Conservation (phyloP, 1,140 invertebrate species). For the Hyphantria cunea region DNA sequence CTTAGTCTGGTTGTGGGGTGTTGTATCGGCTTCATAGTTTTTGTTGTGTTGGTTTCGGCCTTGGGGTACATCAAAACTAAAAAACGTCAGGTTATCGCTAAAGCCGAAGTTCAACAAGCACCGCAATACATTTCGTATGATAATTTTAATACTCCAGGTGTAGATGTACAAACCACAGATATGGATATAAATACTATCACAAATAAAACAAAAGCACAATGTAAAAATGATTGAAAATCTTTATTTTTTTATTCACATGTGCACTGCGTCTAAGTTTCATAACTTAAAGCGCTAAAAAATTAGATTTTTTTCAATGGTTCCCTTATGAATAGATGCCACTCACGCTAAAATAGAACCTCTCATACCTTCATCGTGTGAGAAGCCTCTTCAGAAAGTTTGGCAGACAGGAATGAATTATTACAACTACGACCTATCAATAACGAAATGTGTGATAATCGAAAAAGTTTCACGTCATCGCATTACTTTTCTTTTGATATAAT, state of each 20-base stretch:
- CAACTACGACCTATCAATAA: slow-evolving; percentile 57
- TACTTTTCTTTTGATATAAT: slow-evolving; percentile 26
- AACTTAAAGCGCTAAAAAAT: slow-evolving; percentile 32
- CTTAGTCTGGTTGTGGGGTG: slow-evolving; percentile 92
- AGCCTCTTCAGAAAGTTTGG: slow-evolving; percentile 51
- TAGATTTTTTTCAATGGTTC: slow-evolving; percentile 44
- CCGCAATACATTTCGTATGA: slow-evolving; percentile 82
- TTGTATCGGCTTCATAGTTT: slow-evolving; percentile 92
- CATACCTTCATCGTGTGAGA: slow-evolving; percentile 44
- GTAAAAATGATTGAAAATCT: slow-evolving; percentile 35
- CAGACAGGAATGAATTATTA: slow-evolving; percentile 58
- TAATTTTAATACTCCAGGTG: slow-evolving; percentile 71
- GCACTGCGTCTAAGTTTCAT: slow-evolving; percentile 12
- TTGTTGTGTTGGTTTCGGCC: slow-evolving; percentile 90
- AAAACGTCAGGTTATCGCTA: slow-evolving; percentile 88
- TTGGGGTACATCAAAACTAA: slow-evolving; percentile 94
- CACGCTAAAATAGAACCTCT: slow-evolving; percentile 42
- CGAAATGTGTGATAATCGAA: slow-evolving; percentile 61
- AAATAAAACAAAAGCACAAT: slow-evolving; percentile 61
- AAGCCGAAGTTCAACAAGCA: slow-evolving; percentile 84
- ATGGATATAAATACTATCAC: slow-evolving; percentile 72
- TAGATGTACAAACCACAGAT: slow-evolving; percentile 72
- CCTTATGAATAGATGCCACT: slow-evolving; percentile 47
- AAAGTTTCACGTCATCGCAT: slow-evolving; percentile 42
- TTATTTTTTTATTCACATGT: not conserved